Base-by-base conservation (phyloP, 35 echinoderm and acorn worm genomes). In the Acanthaster planci region DNA sequence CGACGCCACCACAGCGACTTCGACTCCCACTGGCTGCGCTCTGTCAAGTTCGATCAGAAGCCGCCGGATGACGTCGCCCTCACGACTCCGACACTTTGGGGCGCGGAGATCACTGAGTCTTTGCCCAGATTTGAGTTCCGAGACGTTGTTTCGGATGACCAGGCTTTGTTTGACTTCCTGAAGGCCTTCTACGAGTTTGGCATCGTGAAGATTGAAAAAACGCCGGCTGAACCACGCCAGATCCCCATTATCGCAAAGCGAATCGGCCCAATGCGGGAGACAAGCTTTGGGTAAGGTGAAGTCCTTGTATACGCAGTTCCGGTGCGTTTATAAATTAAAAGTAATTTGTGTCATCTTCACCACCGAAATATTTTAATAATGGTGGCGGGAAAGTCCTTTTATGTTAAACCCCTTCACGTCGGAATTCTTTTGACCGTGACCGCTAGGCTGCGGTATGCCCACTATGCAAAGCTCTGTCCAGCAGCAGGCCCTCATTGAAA, bases 111-210 rank as follows among this genome's bases (percentile, higher is more conserved):
- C 26, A 26, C 64, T 2, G 14, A 26, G 26, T 31, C 64, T 7
- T 8, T 72, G 34, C 64, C 29, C 26, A 30, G 7, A 8, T 72
- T 72, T 72, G 64, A 72, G 3, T 72, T 72, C 34, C 0, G 30
- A 7, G 29, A 72, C 1, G 64, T 72, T 7, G 21, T 72, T 10
- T 36, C 30, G 26, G 64, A 72, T 23, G 64, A 72, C 64, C 14
- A 1, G 64, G 64, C 34, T 36, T 29, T 72, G 64, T 29, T 72
- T 2, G 64, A 72, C 26, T 72, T 72, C 29, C 64, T 72, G 64
- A 72, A 72, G 64, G 64, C 64, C 26, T 72, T 72, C 64, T 14
- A 72, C 30, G 64, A 72, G 15, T 26, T 35, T 1, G 64, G 64
- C 2, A 72, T 72, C 23, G n/a, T 34, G 7, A 72, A 72, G 64